Evolutionary conservation across 2,113 vertebrate genomes (phyloP).

Genomic region (Antigone vipio): DNA sequence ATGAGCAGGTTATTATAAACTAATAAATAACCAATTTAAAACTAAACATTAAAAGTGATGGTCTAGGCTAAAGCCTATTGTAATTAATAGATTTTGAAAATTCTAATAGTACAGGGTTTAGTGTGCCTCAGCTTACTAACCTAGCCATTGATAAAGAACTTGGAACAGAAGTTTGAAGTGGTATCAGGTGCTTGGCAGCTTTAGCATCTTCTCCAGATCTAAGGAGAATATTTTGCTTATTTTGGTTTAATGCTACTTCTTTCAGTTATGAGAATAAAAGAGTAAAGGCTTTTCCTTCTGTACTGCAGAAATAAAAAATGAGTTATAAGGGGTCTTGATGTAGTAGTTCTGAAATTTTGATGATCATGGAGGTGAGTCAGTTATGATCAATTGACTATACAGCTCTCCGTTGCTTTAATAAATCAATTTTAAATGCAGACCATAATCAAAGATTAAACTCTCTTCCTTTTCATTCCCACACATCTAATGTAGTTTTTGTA

Average conservation of each 20-base stretch:
- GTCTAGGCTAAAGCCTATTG: background rate
- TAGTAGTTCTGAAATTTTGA: background rate
- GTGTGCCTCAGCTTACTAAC: background rate
- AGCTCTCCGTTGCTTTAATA: background rate
- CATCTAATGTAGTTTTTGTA: background rate
- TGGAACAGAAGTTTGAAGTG: background rate
- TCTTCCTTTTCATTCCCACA: background rate
- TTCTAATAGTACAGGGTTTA: background rate
- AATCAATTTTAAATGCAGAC: background rate
- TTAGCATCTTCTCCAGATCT: background rate
- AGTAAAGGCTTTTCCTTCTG: background rate
- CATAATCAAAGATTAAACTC: background rate
- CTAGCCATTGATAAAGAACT: background rate
- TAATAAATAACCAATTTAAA: background rate
- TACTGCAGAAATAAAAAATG: background rate
- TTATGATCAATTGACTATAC: background rate
- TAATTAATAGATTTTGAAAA: background rate
- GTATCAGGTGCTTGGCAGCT: background rate
- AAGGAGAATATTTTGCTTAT: background rate
- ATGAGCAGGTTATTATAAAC: background rate
- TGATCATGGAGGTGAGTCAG: background rate
- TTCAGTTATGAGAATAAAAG: background rate
- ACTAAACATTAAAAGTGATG: background rate
- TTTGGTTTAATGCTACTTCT: background rate
- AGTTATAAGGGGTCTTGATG: background rate